Percentiles rank a stretch among this genome's conserved stretches.
These are phyloP conservation scores for Drosophila silvestris DNA, from an alignment of 2,888 invertebrate genomes.

Conservation along the genomic window DNA sequence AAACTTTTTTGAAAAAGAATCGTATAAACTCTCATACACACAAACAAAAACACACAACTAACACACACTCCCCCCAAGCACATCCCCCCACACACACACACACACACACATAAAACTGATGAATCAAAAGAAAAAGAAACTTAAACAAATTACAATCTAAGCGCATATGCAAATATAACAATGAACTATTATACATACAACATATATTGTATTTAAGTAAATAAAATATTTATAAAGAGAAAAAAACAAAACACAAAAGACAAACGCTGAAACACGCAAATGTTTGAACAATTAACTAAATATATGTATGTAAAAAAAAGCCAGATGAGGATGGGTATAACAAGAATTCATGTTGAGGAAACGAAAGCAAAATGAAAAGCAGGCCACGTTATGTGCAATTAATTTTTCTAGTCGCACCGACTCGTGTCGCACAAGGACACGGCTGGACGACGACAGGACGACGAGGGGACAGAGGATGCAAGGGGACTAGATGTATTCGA, in stretches of 20 bases:
- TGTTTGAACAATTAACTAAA: slow-evolving; percentile 70
- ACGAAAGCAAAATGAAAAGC: slow-evolving; percentile 49
- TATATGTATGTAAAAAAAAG: slow-evolving; percentile 50
- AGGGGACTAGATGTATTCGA: slow-evolving; percentile 36
- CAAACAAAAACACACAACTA: slow-evolving; percentile 13
- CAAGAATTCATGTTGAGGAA: slow-evolving; percentile 16
- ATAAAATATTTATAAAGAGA: slow-evolving; percentile 77
- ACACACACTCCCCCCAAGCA: slow-evolving; percentile 29
- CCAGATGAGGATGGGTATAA: slow-evolving; percentile 49
- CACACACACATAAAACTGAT: slow-evolving; percentile 46
- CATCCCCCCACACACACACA: slow-evolving; percentile 20
- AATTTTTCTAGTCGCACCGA: slow-evolving; percentile 71
- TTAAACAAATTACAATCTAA: slow-evolving; percentile 77
- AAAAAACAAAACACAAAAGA: slow-evolving; percentile 40
- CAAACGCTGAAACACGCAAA: slow-evolving; percentile 50
- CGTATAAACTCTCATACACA: slow-evolving; percentile 26
- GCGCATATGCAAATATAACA: slow-evolving; percentile 77
- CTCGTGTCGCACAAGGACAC: slow-evolving; percentile 38
- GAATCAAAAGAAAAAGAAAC: slow-evolving; percentile 65
- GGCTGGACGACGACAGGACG: slow-evolving; percentile 29
- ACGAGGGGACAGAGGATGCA: background rate
- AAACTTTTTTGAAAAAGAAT: slow-evolving; percentile 43
- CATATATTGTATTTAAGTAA: slow-evolving; percentile 70
- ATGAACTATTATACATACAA: slow-evolving; percentile 79
- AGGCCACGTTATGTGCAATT: slow-evolving; percentile 80